phyloP scores from a whole-genome alignment of 2,797 vertebrate genomes.

The Leptoclinus maculatus region DNA sequence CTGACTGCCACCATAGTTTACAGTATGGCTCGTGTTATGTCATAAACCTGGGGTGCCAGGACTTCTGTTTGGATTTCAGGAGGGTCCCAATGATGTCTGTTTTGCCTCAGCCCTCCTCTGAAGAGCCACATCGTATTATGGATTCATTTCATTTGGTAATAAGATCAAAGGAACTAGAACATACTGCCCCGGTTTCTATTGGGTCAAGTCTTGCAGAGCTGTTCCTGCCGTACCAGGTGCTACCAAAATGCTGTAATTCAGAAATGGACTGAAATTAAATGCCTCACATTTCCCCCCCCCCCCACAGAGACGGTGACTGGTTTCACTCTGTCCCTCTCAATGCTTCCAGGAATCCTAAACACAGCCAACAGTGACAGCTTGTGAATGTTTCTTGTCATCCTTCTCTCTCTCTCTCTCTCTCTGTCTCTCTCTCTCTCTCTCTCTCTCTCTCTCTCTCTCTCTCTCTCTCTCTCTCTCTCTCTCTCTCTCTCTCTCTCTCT shows the following conservation, averaged over 20 bases:
- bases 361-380: neutral
- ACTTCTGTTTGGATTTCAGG: slow-evolving; percentile 69
- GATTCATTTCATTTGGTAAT: neutral
- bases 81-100: slow-evolving; percentile 59
- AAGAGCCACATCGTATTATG: neutral
- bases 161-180: neutral
- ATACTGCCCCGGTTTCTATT: neutral
- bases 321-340: neutral
- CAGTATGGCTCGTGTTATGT: slow-evolving; percentile 13
- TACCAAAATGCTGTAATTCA: neutral
- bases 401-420: neutral
- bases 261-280: neutral
- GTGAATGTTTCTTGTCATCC: neutral
- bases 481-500: slow-evolving; percentile 16
- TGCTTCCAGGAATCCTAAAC: neutral
- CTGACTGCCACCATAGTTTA: slow-evolving; percentile 36
- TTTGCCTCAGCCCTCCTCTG: slow-evolving; percentile 36
- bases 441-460: slow-evolving; percentile 20
- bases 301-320: neutral
- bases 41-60: slow-evolving; percentile 38
- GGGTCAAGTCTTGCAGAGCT: neutral
- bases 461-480: slow-evolving; percentile 1
- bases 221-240: neutral
- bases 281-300: neutral
- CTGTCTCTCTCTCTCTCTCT: slow-evolving; percentile 20